A percentile compares a stretch with the other conserved stretches of the same genome.
Conservation (phyloP, 2,888 invertebrate genomes). For the Platycheirus rosarum region DNA sequence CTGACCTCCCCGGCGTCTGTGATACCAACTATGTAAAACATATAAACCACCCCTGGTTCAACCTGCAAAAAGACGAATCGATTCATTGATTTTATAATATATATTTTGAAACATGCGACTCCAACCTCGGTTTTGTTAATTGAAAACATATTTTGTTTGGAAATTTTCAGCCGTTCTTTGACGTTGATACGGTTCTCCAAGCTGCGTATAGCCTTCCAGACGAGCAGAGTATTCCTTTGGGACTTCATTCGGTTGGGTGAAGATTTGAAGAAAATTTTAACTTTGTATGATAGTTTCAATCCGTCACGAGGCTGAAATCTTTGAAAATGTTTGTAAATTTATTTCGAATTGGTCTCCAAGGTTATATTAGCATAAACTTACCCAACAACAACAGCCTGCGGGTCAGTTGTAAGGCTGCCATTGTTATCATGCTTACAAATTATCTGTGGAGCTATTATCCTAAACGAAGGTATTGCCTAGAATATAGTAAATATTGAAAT, state of each 20-base stretch:
- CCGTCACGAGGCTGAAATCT: conserved; percentile 76
- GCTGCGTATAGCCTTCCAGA: conserved; percentile 76
- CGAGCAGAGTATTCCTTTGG: conserved; percentile 75
- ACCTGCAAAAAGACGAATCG: conserved; percentile 65
- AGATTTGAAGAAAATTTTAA: conserved; percentile 76
- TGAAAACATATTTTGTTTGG: conserved; percentile 75
- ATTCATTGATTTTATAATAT: conserved; percentile 56
- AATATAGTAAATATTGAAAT: not conserved
- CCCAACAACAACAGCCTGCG: conserved; percentile 68
- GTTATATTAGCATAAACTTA: conserved; percentile 35
- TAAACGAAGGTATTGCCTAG: conserved; percentile 71
- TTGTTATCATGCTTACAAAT: conserved; percentile 73
- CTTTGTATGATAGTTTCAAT: conserved; percentile 76
- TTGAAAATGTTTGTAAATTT: not conserved
- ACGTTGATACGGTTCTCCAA: conserved; percentile 76
- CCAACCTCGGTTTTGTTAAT: conserved; percentile 73
- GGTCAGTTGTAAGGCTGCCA: conserved; percentile 58
- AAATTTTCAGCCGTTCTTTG: conserved; percentile 74
- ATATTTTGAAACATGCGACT: not conserved
- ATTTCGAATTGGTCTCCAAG: conserved; percentile 20
- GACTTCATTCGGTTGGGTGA: conserved; percentile 65
- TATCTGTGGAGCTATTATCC: conserved; percentile 75
- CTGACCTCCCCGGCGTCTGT: conserved; percentile 76
- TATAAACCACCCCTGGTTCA: conserved; percentile 75
- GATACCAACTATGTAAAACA: conserved; percentile 76